Evolutionary conservation across 2,888 invertebrate genomes (phyloP), one percentile per base, ranked within the genome.

Genomic region (Nezara viridula): DNA sequence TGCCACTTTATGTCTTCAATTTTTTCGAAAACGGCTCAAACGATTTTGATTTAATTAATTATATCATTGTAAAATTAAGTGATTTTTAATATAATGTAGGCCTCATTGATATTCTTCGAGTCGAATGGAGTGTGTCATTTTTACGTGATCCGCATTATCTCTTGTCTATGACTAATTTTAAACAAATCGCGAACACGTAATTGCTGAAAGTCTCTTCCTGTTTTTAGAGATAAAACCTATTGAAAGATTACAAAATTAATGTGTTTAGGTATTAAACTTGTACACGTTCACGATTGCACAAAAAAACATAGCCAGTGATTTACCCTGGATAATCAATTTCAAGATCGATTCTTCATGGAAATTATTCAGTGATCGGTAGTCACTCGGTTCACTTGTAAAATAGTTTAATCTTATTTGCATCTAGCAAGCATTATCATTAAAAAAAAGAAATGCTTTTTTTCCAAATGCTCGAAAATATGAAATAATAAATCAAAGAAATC

Each of bases 321-420:
- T 73, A 73, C 66, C 66, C 6, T 73, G 21, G 66, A 73, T 73
- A 73, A 73, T 73, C 66, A 73, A 73, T 73, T 73, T 37, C 66
- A 37, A 37, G 66, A 73, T 73, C 37, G 66, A 73, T 73, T 73
- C 66, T 73, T 32, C 66, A 73, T 37, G 66, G 66, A 73, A 73
- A 73, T 73, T 73, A 73, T 27, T 73, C 66, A 37, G 16, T 73
- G 66, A 37, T 73, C 66, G 37, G 19, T 73, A 73, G 66, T 37
- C 66, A 73, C 32, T n/a, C 66, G 37, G 19, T 73, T 73, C 37
- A 73, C 66, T 73, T 73, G 32, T 37, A 73, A 73, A 73, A 73
- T 73, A 73, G 66, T 73, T 73, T 73, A 73, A 73, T 37, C 37
- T 19, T 37, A 73, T 73, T 37, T 73, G 66, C 32, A 73, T 73